phyloP scores from a whole-genome alignment of 2,888 invertebrate species.

The Drosophila recens region DNA sequence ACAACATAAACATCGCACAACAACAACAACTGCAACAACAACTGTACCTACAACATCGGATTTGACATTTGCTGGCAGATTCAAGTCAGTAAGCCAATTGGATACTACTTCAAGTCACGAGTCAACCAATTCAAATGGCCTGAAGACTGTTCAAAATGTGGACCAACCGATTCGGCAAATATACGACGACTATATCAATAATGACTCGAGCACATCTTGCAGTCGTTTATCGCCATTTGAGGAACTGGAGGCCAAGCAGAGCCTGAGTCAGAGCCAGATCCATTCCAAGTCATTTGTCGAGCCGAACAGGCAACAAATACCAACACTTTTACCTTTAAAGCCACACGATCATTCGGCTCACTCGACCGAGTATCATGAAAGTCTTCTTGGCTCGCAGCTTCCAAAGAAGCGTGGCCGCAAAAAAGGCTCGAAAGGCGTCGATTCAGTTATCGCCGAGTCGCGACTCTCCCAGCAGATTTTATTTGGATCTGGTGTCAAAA shows the following conservation, averaged over 20 bases:
- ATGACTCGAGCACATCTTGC: conserved; percentile 79
- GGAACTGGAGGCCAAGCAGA: conserved; percentile 60
- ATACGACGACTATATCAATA: conserved; percentile 52
- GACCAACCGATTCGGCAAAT: conserved; percentile 30
- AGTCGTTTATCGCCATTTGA: conserved; percentile 76
- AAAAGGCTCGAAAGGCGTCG: conserved; percentile 84
- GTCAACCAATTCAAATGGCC: conserved; percentile 23
- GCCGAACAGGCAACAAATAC: conserved; percentile 22
- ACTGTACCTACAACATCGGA: conserved; percentile 55
- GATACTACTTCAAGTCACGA: conserved; percentile 29
- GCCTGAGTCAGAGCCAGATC: conserved; percentile 49
- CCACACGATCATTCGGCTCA: conserved; percentile 17
- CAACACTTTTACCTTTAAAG: conserved; percentile 2
- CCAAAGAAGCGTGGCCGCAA: conserved; percentile 84
- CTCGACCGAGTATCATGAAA: conserved; percentile 6
- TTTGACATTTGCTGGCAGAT: conserved; percentile 84
- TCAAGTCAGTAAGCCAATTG: conserved; percentile 68
- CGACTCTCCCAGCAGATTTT: conserved; percentile 82
- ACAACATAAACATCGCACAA: conserved; percentile 40
- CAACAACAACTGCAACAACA: neutral
- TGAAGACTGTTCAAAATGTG: conserved; percentile 16
- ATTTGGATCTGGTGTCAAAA: conserved; percentile 80
- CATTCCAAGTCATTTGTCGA: conserved; percentile 55
- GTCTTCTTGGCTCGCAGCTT: conserved; percentile 30
- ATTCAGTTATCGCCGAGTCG: conserved; percentile 82